Conservation (phyloP, 2,797 vertebrate genomes). For the Pristis pectinata region DNA sequence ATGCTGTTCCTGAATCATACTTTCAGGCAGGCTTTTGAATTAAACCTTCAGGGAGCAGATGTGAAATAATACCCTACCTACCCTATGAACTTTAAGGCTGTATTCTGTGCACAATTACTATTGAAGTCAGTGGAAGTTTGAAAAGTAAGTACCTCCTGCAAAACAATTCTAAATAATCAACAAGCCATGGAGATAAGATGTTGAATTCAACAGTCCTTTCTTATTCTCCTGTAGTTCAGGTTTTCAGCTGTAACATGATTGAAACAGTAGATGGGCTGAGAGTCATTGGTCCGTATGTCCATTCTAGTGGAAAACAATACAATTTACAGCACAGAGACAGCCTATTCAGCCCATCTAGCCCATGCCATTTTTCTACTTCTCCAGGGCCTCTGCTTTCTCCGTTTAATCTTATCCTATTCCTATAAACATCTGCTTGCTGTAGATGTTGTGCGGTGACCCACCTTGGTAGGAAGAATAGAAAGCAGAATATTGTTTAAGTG, state of each 20-base stretch:
- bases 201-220: slow-evolving; percentile 12
- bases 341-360: neutral
- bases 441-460: neutral
- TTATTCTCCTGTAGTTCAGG: neutral
- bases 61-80: slow-evolving; percentile 25
- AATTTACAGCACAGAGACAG: neutral
- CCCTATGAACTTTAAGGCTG: slow-evolving; percentile 22
- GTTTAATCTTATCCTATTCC: neutral
- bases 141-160: neutral
- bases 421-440: neutral
- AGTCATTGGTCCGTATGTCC: neutral
- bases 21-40: slow-evolving; percentile 30
- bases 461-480: no score
- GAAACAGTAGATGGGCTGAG: neutral
- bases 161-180: neutral
- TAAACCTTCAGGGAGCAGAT: slow-evolving; percentile 8
- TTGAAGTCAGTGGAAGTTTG: slow-evolving; percentile 4
- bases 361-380: neutral
- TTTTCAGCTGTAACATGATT: neutral
- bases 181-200: neutral
- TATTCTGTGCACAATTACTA: neutral
- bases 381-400: neutral
- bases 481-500: no score
- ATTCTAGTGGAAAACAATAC: neutral
- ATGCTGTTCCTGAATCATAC: slow-evolving; percentile 32